Percentiles rank a stretch among this genome's conserved stretches.
These are phyloP conservation scores for Arothron firmamentum DNA, from an alignment of 2,113 vertebrate genomes.

Conservation along the genomic window DNA sequence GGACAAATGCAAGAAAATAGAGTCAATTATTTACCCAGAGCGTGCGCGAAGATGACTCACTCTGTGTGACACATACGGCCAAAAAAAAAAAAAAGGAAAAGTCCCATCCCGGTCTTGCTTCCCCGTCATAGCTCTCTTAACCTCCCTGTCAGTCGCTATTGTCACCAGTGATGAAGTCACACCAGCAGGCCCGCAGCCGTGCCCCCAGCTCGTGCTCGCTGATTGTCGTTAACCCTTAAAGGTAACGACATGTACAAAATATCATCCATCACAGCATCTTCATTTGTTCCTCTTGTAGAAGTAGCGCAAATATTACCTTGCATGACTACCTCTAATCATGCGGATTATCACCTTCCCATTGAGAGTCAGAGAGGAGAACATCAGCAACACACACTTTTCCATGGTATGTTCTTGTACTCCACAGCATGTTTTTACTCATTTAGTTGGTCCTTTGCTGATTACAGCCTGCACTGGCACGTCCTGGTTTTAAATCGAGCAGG, in stretches of 20 bases:
- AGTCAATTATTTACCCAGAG: slow-evolving; percentile 57
- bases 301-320: no score
- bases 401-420: no score
- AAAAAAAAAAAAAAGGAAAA: slow-evolving; percentile 7
- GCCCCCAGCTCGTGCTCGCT: neutral
- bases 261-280: slow-evolving; percentile 29
- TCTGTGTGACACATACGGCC: slow-evolving; percentile 15
- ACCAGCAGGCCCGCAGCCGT: slow-evolving; percentile 2
- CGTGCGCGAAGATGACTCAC: slow-evolving; percentile 48
- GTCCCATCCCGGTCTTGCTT: slow-evolving; percentile 8
- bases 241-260: slow-evolving; percentile 21
- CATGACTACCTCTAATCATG: no score
- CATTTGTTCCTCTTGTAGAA: no score
- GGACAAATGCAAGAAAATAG: slow-evolving; percentile 24
- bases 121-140: slow-evolving; percentile 20
- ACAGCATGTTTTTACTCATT: no score
- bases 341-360: no score
- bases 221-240: slow-evolving; percentile 14
- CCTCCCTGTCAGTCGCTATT: slow-evolving; percentile 39
- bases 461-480: no score
- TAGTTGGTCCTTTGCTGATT: no score
- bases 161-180: slow-evolving; percentile 49
- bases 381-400: no score
- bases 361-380: no score
- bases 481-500: no score